phyloP scores from a whole-genome alignment of 2,888 invertebrate species.

The Lissocephala sabroskyi region DNA sequence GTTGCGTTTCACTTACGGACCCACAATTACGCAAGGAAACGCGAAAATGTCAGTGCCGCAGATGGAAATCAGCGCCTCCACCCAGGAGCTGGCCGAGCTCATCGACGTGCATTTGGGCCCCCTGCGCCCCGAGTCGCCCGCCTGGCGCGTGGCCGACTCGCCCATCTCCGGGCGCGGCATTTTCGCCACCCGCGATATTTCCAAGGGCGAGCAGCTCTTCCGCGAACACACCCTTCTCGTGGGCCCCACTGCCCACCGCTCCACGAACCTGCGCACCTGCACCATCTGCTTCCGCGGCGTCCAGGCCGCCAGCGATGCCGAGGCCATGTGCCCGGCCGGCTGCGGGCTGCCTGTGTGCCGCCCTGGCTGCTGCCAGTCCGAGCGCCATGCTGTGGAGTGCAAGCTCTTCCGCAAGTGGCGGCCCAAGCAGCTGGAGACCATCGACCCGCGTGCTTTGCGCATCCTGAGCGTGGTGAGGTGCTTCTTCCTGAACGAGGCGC shows the following conservation, averaged over 20 bases:
- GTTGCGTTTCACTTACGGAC: constrained; percentile 33
- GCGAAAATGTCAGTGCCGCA: constrained; percentile 12
- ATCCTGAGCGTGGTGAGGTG: constrained; percentile 68
- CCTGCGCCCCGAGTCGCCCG: constrained; percentile 40
- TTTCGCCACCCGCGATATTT: constrained; percentile 78
- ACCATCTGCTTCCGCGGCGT: constrained; percentile 76
- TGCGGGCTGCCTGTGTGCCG: constrained; percentile 82
- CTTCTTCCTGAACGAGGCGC: constrained; percentile 59
- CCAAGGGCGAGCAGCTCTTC: constrained; percentile 80
- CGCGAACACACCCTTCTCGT: constrained; percentile 80
- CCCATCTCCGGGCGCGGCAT: constrained; percentile 81
- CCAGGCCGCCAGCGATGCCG: constrained; percentile 51
- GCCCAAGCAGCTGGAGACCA: constrained; percentile 70
- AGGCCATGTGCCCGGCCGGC: constrained; percentile 74
- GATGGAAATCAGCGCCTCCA: constrained; percentile 46
- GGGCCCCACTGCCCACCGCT: constrained; percentile 78
- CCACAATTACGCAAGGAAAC: constrained; percentile 10
- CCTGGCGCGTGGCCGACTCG: constrained; percentile 78
- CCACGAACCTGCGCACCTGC: constrained; percentile 76
- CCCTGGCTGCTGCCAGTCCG: constrained; percentile 76
- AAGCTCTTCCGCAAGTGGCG: constrained; percentile 76
- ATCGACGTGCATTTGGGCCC: constrained; percentile 62
- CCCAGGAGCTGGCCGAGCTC: constrained; percentile 53
- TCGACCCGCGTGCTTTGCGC: constrained; percentile 60
- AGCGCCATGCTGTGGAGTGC: constrained; percentile 78